Base-by-base conservation (phyloP, 2,113 vertebrate genomes). In the Perca fluviatilis region DNA sequence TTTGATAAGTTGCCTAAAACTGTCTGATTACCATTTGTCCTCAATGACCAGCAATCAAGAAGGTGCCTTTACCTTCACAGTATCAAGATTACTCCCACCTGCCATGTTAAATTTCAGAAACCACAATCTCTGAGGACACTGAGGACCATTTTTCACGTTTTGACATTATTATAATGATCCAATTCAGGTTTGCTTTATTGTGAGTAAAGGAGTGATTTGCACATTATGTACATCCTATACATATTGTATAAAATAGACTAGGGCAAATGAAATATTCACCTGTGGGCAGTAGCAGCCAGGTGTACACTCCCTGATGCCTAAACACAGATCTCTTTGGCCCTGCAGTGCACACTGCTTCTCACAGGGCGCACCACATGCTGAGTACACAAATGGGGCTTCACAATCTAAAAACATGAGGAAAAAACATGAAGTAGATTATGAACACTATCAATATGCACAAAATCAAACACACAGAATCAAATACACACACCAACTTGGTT, bases 211-310 rank as follows among this genome's bases (percentile, higher is more conserved):
- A 25, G 5, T 36, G 36, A 27, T 65, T 14, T 64, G 5, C n/a
- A 46, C 15, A 51, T 2, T 49, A 11, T 13, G 1, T 10, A 11
- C 10, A 30, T 11, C 21, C 15, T 56, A 18, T n/a, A 36, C 12
- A 30, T n/a, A 30, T 0, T 21, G 21, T 11, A 19, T 0, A 51
- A 60, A 7, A 33, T 3, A 58, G 7, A 58, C 1, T 0, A 0
- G 12, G 8, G 4, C 2, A n/a, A 53, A 57, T 73, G 9, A 67
- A 33, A 58, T 40, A 30, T 19, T 83, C 16, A 97, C 97, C 97
- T 95, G 73, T 1, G 96, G 95, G 85, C 97, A 98, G 93, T 97
- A 97, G 90, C 97, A 98, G 68, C 97, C 97, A 2, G 95, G 95
- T 33, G 93, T 94, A 77, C 97, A 98, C 25, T 87, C 87, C 0